Evolutionary conservation across 2,888 invertebrate genomes (phyloP).

Genomic region (Stenodema calcarata): DNA sequence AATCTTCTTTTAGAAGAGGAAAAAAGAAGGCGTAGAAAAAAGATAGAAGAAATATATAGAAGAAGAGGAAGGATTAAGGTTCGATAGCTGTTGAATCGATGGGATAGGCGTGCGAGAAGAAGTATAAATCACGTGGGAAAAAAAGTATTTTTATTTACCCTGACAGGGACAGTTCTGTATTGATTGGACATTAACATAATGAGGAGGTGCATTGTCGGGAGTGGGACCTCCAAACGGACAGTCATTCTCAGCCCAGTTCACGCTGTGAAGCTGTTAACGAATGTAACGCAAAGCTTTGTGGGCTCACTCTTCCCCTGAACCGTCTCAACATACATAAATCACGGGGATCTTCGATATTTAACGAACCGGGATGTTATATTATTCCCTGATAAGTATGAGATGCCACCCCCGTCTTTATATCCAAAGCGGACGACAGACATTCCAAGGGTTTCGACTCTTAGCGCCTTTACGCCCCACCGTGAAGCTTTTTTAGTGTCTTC

Average conservation of each 20-base stretch:
- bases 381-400: background rate
- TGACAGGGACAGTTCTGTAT: background rate
- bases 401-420: background rate
- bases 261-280: slow-evolving; percentile 2
- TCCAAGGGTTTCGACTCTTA: background rate
- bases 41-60: background rate
- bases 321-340: background rate
- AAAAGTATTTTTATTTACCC: background rate
- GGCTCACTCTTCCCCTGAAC: background rate
- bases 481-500: no score
- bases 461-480: no score
- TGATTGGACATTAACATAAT: background rate
- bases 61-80: background rate
- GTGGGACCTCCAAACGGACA: background rate
- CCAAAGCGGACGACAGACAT: background rate
- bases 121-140: background rate
- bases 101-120: background rate
- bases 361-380: background rate
- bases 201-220: background rate
- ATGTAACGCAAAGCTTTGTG: background rate
- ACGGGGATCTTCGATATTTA: background rate
- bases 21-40: background rate
- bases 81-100: background rate
- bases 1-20: background rate
- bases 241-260: background rate